Evolutionary conservation across 2,888 invertebrate genomes (phyloP).

Genomic region (Cantharis lateralis): DNA sequence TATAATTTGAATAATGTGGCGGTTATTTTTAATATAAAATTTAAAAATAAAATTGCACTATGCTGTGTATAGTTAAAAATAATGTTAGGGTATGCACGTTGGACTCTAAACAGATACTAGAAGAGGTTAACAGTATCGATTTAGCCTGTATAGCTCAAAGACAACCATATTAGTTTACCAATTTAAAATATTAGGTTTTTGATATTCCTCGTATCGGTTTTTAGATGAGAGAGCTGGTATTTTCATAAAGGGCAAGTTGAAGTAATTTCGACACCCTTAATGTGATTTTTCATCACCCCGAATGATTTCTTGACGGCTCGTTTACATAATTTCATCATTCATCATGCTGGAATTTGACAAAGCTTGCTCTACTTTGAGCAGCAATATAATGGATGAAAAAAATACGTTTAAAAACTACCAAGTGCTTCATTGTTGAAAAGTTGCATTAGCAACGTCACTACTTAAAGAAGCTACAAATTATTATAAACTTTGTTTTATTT

Average conservation of each 20-base stretch:
- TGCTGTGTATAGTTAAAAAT: no score
- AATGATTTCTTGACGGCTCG: conserved; percentile 38
- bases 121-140: not conserved
- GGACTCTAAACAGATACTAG: not conserved
- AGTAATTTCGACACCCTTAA: conserved; percentile 27
- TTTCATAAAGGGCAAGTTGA: conserved; percentile 21
- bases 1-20: no score
- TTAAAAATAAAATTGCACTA: no score
- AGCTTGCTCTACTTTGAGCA: conserved; percentile 21
- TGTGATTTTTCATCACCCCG: conserved; percentile 28
- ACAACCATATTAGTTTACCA: not conserved
- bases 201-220: conserved; percentile 12
- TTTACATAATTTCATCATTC: conserved; percentile 40
- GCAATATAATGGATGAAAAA: conserved; percentile 23
- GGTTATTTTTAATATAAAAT: no score
- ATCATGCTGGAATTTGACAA: conserved; percentile 33
- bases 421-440: conserved; percentile 20
- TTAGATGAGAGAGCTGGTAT: conserved; percentile 16
- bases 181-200: conserved; percentile 5
- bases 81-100: no score
- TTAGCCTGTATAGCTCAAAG: not conserved
- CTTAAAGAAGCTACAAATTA: conserved; percentile 7
- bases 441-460: conserved; percentile 11
- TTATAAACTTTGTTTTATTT: not conserved
- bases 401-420: conserved; percentile 22